Base-by-base conservation (phyloP, 2,888 invertebrate genomes). In the Pseudolycoriella hygida region DNA sequence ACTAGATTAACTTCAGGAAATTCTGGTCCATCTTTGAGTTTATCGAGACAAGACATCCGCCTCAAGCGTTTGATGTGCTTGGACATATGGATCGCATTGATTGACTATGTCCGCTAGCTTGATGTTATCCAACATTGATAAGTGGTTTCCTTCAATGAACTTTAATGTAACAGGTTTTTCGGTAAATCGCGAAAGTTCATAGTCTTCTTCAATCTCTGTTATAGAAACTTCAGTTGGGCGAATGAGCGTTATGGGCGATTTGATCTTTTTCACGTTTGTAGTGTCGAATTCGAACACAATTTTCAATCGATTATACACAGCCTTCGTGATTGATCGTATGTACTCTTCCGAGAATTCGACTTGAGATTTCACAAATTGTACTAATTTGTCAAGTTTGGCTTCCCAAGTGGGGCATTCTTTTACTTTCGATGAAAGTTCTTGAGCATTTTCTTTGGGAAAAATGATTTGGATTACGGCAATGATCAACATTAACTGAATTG, bases 61-160 rank as follows among this genome's bases (percentile, higher is more conserved):
- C 25, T 25, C 5, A 25, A 25, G 8, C 5, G 5, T 25, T 25
- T 8, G 25, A 25, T 25, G 5, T 4, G 25, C 4, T 8, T 34
- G n/a, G 8, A 14, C 4, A 12, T 14, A 14, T 14, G 34, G 34
- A 34, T 14, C 12, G 15, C 15, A 14, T 25, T 61, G 61, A 49
- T 79, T 80, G 40, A 81, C 75, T 30, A 77, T 68, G 52, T 77
- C 70, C 1, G 77, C 71, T 43, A 76, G 63, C 51, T 73, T 72
- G 42, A 71, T 67, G 54, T 76, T 79, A 12, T 80, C 75, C 51
- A 84, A 56, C 53, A 85, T 78, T 37, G 74, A 74, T 0, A 72
- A 59, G 54, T 86, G 85, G 56, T 80, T 78, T 11, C 84, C 85
- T 54, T 81, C 79, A 12, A 80, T 64, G 41, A 69, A 71, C 53